Evolutionary conservation across 2,888 invertebrate genomes (phyloP), one percentile per base, ranked within the genome.

Genomic region (Drosophila quinaria): DNA sequence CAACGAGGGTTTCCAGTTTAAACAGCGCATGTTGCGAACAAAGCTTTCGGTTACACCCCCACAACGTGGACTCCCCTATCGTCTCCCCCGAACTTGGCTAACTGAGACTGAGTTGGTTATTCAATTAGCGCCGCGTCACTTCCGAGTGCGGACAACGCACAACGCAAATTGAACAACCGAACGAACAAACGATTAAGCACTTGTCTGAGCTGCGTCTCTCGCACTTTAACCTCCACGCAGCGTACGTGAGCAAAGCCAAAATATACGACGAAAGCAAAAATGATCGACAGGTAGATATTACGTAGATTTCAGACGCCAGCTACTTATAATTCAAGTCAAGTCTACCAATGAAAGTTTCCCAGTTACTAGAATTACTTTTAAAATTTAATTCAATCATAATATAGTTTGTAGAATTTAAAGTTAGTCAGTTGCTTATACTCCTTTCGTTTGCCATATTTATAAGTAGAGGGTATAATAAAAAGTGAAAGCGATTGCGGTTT

Each of bases 401-500:
- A 29, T 1, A 29, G 8, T 29, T 29, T 29, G 29, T 6, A 29
- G 29, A 29, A 29, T 29, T 8, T 8, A 29, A 29, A 29, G 29
- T 29, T 29, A 29, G 29, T 47, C 15, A 42, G 29, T 13, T 29
- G 35, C 5, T 2, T 19, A 50, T 22, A 33, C 31, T 22, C 59
- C 10, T 6, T 37, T 4, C 17, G 11, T 13, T 35, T 8, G 8
- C 1, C 39, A 19, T 17, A 8, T 42, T 29, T 3, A 49, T 35
- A 5, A 8, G 17, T 33, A 50, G 35, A 44, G 61, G 52, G 61
- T 52, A 46, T 44, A 42, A 13, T 25, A n/a, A 74, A 83, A 85
- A 83, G 88, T 83, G 83, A 83, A 83, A 83, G 83, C 59, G 54
- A 47, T 69, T 79, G 82, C 46, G 85, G 87, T 70, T 81, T 70